Conservation (phyloP, 1,140 invertebrate species). For the Neodiprion virginianus region DNA sequence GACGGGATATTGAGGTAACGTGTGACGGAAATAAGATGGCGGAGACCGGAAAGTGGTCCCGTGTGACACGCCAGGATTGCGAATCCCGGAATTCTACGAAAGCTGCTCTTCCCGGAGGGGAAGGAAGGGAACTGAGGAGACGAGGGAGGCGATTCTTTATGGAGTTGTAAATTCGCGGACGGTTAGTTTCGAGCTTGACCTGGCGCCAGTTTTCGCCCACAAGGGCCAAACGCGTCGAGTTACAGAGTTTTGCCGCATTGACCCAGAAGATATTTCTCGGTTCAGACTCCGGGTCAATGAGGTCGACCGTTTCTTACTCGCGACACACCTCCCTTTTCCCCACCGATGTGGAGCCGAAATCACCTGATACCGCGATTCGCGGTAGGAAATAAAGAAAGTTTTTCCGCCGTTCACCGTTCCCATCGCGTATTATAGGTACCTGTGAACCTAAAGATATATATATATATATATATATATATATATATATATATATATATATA, state of each 20-base stretch:
- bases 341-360: too few species aligned
- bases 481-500: too few species aligned
- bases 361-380: too few species aligned
- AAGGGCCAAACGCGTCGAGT: not conserved
- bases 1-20: not conserved
- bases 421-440: too few species aligned
- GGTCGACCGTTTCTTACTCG: not conserved
- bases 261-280: not conserved
- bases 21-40: not conserved
- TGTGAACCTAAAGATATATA: too few species aligned
- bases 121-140: not conserved
- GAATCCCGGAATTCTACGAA: not conserved
- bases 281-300: not conserved
- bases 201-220: not conserved
- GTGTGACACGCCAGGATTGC: not conserved
- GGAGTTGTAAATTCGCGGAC: constrained; percentile 5
- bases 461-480: too few species aligned
- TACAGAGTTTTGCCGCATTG: not conserved
- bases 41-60: not conserved
- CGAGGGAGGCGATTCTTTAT: not conserved
- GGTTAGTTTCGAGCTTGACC: constrained; percentile 5
- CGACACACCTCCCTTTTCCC: too few species aligned
- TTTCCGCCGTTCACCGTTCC: too few species aligned
- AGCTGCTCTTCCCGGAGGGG: not conserved
- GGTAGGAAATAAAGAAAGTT: too few species aligned